phyloP scores from a whole-genome alignment of 2,888 invertebrate species.

The Mimumesa dahlbomi region DNA sequence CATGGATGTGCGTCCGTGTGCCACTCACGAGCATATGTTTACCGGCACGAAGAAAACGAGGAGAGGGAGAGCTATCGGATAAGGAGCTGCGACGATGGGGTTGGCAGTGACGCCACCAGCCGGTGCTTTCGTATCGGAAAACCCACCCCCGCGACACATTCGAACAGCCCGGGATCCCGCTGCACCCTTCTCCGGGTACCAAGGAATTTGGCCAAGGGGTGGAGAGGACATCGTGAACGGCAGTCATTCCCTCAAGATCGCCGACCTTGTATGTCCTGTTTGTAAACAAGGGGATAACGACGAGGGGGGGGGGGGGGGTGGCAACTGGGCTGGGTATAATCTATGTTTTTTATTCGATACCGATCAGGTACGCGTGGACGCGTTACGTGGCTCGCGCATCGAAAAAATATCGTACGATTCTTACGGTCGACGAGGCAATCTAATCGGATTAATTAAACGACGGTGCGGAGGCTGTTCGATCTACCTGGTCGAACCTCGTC shows the following conservation, averaged over 20 bases:
- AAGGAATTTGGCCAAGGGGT: conserved; percentile 50
- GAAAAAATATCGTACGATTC: not conserved
- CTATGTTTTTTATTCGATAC: conserved; percentile 8
- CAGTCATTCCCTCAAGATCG: conserved; percentile 48
- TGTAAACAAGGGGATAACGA: conserved; percentile 50
- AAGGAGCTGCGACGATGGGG: conserved; percentile 48
- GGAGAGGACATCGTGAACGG: conserved; percentile 32
- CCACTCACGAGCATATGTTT: conserved; percentile 65
- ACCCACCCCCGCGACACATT: conserved; percentile 50
- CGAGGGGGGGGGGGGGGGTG: not conserved
- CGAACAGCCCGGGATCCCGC: conserved; percentile 21
- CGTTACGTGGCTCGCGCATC: not conserved
- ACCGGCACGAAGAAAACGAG: conserved; percentile 62
- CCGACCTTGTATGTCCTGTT: conserved; percentile 54
- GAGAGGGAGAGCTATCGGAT: conserved; percentile 41
- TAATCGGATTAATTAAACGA: conserved; percentile 39
- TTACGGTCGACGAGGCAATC: not conserved
- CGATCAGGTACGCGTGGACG: conserved; percentile 18
- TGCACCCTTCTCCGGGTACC: conserved; percentile 37
- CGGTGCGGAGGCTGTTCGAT: conserved; percentile 1
- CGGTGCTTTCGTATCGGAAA: conserved; percentile 59
- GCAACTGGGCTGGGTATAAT: conserved; percentile 3
- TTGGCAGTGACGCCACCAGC: conserved; percentile 35
- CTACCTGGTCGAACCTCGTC: conserved; percentile 22
- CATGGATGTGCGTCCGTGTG: conserved; percentile 29